Base-by-base conservation (phyloP, 2,888 invertebrate species). In the Zele albiditarsus region DNA sequence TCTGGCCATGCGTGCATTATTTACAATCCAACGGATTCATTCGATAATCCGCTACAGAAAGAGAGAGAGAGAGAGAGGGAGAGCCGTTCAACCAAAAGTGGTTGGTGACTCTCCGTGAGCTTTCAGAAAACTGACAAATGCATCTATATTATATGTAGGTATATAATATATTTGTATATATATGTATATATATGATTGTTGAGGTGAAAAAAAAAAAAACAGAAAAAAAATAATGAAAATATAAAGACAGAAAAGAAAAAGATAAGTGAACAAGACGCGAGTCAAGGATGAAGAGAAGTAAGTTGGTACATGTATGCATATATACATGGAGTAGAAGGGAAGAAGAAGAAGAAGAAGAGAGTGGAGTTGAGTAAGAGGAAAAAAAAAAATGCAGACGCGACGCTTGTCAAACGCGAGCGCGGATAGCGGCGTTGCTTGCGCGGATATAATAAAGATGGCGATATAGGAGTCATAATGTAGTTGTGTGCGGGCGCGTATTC, bases 401-500 rank as follows among this genome's bases (percentile, higher is more conserved):
- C 71, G 80, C 81, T 84, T 84, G 86, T 86, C 83, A 84, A 85
- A 84, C 80, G 82, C 78, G 82, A 79, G 80, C 82, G 77, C 80
- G 80, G 81, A 79, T 74, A 79, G 79, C 78, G 80, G 79, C 78
- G 80, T 80, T 79, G 81, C 80, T 53, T n/a, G 82, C 82, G 81
- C 81, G 83, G 84, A 85, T 86, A 84, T 87, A 88, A 88, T 89
- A 89, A 89, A 88, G 87, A 88, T 85, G 86, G 84, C 87, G 85
- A 89, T 89, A 88, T 88, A 88, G 83, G 86, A 86, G 85, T 87
- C 87, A 86, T 88, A 88, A 88, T 86, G 86, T 88, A 88, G 85
- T 85, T 84, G 85, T 85, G 85, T 84, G 84, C 81, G 81, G 82
- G 73, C 33, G 57, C 58, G 58, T 71, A 38, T 53, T 8, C 60